Percentiles rank a stretch among this genome's conserved stretches.
These are phyloP conservation scores for Phoenoteleia sp. DNA, from an alignment of 2,888 invertebrate genomes.

Conservation along the genomic window DNA sequence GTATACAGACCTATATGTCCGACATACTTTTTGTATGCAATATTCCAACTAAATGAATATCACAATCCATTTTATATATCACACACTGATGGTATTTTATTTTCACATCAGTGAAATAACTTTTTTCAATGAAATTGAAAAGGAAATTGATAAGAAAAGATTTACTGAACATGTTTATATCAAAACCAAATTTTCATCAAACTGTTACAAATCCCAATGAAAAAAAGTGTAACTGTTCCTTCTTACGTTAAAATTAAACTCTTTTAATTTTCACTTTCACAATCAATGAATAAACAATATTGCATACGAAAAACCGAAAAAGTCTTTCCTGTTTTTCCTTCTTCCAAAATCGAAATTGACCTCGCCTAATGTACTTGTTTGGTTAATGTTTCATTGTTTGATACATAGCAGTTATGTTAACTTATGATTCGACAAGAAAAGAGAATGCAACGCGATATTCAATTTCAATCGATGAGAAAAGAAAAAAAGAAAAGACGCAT, in stretches of 20 bases:
- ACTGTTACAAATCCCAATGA: no score
- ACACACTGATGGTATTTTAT: no score
- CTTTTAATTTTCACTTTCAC: no score
- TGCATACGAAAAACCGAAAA: conserved; percentile 33
- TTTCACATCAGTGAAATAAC: no score
- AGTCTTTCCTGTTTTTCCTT: conserved; percentile 34
- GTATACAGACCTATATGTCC: neutral
- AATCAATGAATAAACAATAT: no score
- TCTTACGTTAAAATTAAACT: no score
- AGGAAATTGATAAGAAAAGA: no score
- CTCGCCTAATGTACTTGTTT: conserved; percentile 40
- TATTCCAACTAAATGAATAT: neutral
- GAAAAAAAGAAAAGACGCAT: conserved; percentile 11
- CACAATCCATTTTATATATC: no score
- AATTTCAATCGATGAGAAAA: conserved; percentile 13
- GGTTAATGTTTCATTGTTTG: conserved; percentile 7
- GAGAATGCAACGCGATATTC: conserved; percentile 15
- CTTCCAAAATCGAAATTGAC: conserved; percentile 36
- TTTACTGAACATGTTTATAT: no score
- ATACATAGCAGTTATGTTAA: conserved; percentile 28
- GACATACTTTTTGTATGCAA: conserved; percentile 38
- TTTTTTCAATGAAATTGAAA: no score
- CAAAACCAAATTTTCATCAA: no score
- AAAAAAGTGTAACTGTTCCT: no score
- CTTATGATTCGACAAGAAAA: conserved; percentile 29